A percentile compares a stretch with the other conserved stretches of the same genome.
These are phyloP conservation scores for Eupithecia vulgata DNA, from an alignment of 2,888 invertebrate species.

Conservation along the genomic window DNA sequence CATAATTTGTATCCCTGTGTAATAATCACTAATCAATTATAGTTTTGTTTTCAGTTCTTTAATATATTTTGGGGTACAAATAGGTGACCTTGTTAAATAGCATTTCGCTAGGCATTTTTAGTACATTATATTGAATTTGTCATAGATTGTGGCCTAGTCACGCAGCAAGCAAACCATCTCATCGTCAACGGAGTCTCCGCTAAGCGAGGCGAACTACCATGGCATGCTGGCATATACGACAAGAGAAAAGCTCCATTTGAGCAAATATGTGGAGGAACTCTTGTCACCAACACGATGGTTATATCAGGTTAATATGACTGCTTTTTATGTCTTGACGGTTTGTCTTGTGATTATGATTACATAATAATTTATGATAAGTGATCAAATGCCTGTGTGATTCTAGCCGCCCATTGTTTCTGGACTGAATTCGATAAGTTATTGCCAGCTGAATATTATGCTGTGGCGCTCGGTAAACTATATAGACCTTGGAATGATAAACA, in stretches of 20 bases:
- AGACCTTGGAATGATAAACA: conserved; percentile 33
- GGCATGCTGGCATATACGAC: conserved; percentile 81
- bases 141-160: conserved; percentile 21
- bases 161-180: conserved; percentile 16
- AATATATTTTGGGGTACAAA: not conserved
- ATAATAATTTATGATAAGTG: not conserved
- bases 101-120: not conserved
- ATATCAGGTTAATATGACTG: conserved; percentile 41
- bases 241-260: conserved; percentile 62
- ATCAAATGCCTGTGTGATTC: not conserved
- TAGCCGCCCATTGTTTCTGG: conserved; percentile 66
- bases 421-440: conserved; percentile 42
- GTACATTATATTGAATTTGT: not conserved
- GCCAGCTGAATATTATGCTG: conserved; percentile 49
- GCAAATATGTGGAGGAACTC: conserved; percentile 81
- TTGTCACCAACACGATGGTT: conserved; percentile 62
- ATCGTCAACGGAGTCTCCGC: conserved; percentile 21
- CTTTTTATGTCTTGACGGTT: not conserved
- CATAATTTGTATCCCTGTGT: not conserved
- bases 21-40: not conserved
- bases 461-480: conserved; percentile 36
- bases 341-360: not conserved
- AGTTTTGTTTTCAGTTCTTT: not conserved
- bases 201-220: conserved; percentile 62
- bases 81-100: not conserved